Base-by-base conservation (phyloP, 2,888 invertebrate genomes). In the Diarsia rubi region DNA sequence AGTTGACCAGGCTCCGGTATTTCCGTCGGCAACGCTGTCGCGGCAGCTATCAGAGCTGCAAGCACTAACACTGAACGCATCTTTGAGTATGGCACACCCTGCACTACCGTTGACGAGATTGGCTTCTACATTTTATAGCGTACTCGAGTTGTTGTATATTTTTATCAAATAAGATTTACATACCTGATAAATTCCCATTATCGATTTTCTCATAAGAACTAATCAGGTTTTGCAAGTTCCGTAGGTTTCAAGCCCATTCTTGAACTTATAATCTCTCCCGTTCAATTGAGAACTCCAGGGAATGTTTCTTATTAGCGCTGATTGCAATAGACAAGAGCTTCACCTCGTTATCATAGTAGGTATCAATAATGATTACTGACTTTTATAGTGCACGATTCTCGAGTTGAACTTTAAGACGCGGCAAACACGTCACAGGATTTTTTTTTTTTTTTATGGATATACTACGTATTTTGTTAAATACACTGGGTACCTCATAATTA, bases 1-100 rank as follows among this genome's bases (percentile, higher is more conserved):
- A 96, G 84, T 14, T 95, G 88, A 5, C 92, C 91, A 1, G 96
- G 96, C 72, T 95, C 93, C 3, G 94, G 93, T 67, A 94, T 74
- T 19, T 90, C 82, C 2, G 88, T 78, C n/a, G 91, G 91, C 45
- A 90, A 62, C 11, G 93, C 90, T 69, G 86, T 84, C 27, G 86
- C 88, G 6, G 86, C 90, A 78, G 88, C 86, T 65, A 88, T 76
- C 11, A 91, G 69, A 21, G 86, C 90, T 73, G 87, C 79, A 31
- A 94, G 31, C 73, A 90, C 77, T 49, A 91, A 68, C 68, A 87
- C 73, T 57, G 88, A 78, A 69, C 89, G 86, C 86, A 84, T 85
- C 27, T 52, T 81, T 37, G 37, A 60, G 42, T 49, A 76, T 49
- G 57, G 57, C 45, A 73, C 84, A 75, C 68, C 47, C 31, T 54